A percentile compares a stretch with the other conserved stretches of the same genome.
These are phyloP conservation scores for Phrynocephalus forsythii DNA, from an alignment of 2,797 vertebrate genomes.

Conservation along the genomic window DNA sequence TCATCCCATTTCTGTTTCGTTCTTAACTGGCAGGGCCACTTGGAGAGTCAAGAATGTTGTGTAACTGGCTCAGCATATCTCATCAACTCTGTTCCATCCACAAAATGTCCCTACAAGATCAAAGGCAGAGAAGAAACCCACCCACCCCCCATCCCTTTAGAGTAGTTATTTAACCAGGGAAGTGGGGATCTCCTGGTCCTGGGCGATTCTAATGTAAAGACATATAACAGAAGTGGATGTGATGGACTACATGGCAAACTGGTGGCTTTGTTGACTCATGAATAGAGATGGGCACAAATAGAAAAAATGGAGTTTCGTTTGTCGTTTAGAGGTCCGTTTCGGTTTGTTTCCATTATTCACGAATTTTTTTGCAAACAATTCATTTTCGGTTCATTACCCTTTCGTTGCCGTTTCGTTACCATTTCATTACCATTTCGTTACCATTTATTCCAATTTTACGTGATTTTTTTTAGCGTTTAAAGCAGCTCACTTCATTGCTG, in stretches of 20 bases:
- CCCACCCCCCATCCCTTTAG: neutral
- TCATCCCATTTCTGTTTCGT: neutral
- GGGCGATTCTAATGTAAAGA: neutral
- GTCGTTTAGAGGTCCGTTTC: too few relatives aligned
- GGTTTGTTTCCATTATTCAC: too few relatives aligned
- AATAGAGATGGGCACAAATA: too few relatives aligned
- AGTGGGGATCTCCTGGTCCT: neutral
- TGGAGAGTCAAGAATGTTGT: neutral
- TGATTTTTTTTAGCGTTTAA: too few relatives aligned
- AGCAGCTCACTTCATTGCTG: too few relatives aligned
- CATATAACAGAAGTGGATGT: neutral
- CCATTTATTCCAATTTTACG: too few relatives aligned
- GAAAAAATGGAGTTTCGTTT: too few relatives aligned
- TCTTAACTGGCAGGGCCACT: neutral
- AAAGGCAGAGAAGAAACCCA: neutral
- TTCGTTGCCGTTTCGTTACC: too few relatives aligned
- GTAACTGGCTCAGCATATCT: neutral
- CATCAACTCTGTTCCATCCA: neutral
- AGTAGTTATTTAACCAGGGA: neutral
- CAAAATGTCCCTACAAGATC: neutral
- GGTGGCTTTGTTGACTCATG: neutral
- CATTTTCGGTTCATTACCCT: too few relatives aligned
- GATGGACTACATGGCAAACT: neutral
- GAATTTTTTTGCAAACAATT: too few relatives aligned
- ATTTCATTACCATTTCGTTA: too few relatives aligned